Base-by-base conservation (phyloP, 2,888 invertebrate genomes). In the Apotomis betuletana region DNA sequence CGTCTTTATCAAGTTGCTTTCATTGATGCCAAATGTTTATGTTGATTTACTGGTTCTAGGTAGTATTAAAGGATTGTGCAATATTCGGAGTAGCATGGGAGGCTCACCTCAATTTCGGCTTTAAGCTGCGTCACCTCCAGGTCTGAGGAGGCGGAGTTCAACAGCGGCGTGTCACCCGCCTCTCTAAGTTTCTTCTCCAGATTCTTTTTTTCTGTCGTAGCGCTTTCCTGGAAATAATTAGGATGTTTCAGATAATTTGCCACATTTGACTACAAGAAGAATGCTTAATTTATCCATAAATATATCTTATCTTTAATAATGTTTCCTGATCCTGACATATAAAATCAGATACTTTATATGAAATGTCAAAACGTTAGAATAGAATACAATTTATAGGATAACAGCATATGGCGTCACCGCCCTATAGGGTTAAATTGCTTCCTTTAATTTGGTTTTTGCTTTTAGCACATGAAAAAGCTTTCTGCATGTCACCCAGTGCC, bases 401-500 rank as follows among this genome's bases (percentile, higher is more conserved):
- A 27, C 27, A 2, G 27, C 2, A 27, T 27, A 27, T 27, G 27
- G 27, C 27, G 27, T 27, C 27, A 27, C 2, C 27, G 27, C 27
- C 27, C 27, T 27, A 0, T 2, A 27, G 27, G 27, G 27, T 27
- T 2, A 1, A 27, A 27, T 27, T 27, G 27, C 27, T 27, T 27
- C 27, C 27, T 27, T 27, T 27, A 27, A 27, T 27, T 27, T 27
- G 1, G 2, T 27, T 27, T 27, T 27, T 1, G 27, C 27, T 27
- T 27, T 27, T 2, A 3, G 49, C 9, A 9, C 10, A 8, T 49
- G 12, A 49, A 27, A 27, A 27, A 27, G 27, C 95, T 85, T 95
- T 95, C 92, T 98, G 98, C 90, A 99, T 94, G 84, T 97, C 96
- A 83, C 96, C 96, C 52, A 99, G 92, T 8, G 97, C 97, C 82